Evolutionary conservation across 2,113 vertebrate species (phyloP).

Genomic region (Phylloscopus trochilus): DNA sequence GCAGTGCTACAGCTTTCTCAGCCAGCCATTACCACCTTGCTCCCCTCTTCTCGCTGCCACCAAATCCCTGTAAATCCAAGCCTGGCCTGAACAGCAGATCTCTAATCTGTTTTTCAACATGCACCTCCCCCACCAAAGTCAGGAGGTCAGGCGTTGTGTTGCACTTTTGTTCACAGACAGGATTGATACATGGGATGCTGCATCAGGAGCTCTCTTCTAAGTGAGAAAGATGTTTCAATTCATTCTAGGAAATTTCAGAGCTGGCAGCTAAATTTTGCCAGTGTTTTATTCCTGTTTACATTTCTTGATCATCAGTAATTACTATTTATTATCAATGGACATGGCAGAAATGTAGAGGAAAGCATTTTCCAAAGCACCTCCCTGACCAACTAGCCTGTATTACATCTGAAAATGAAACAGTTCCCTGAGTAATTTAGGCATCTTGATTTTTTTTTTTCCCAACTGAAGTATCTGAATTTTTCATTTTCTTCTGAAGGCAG

Average conservation of each 20-base stretch:
- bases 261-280: neutral
- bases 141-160: neutral
- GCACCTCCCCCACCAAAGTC: neutral
- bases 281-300: neutral
- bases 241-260: neutral
- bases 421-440: neutral
- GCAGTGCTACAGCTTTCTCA: neutral
- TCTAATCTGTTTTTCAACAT: neutral
- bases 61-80: slow-evolving; percentile 9
- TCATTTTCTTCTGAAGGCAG: neutral
- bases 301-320: neutral
- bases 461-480: neutral
- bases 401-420: neutral
- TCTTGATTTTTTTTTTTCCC: neutral
- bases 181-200: neutral
- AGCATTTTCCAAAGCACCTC: neutral
- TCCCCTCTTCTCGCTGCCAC: neutral
- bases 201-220: neutral
- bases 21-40: neutral
- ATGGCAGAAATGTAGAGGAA: neutral
- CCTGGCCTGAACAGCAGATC: neutral
- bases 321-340: neutral
- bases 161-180: neutral
- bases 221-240: neutral
- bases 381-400: neutral